Percentiles rank a stretch among this genome's conserved stretches.
Evolutionary conservation across 2,797 vertebrate species (phyloP).

Genomic region (Crocidura indochinensis): DNA sequence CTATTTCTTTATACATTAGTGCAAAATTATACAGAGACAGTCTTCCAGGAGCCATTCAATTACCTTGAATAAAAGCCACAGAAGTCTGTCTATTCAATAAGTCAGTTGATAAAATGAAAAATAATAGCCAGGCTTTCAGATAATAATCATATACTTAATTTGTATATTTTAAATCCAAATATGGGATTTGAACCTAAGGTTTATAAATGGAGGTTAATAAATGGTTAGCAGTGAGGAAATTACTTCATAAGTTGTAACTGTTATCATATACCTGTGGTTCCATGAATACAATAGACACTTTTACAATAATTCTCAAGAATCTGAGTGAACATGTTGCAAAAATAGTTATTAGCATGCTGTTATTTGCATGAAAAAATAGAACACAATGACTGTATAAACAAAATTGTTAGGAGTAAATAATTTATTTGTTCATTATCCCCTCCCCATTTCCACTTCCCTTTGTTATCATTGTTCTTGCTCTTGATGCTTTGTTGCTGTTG

Average conservation of each 20-base stretch:
- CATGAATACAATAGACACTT: background rate
- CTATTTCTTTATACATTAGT: constrained; percentile 4
- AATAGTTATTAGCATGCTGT: background rate
- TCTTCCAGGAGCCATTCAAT: constrained; percentile 33
- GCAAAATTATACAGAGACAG: constrained; percentile 54
- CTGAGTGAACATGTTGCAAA: background rate
- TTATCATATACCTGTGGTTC: background rate
- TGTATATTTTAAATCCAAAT: constrained; percentile 13
- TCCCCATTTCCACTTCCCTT: background rate
- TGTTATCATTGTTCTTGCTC: background rate
- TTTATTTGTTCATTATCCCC: too few relatives aligned
- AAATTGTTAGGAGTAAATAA: background rate
- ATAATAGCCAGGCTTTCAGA: constrained; percentile 3
- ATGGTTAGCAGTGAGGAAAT: background rate
- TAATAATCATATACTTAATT: constrained; percentile 36
- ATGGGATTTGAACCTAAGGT: constrained; percentile 49
- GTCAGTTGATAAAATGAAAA: constrained; percentile 57
- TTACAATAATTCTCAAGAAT: background rate
- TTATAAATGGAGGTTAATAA: background rate
- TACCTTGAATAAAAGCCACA: constrained; percentile 51
- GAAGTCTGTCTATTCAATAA: constrained; percentile 65
- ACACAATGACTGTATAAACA: background rate
- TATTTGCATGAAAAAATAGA: constrained; percentile 22
- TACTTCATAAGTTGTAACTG: background rate
- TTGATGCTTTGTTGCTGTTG: background rate